Evolutionary conservation across 1,140 invertebrate genomes (phyloP), one percentile per base, ranked within the genome.

Genomic region (Drosophila dunni): DNA sequence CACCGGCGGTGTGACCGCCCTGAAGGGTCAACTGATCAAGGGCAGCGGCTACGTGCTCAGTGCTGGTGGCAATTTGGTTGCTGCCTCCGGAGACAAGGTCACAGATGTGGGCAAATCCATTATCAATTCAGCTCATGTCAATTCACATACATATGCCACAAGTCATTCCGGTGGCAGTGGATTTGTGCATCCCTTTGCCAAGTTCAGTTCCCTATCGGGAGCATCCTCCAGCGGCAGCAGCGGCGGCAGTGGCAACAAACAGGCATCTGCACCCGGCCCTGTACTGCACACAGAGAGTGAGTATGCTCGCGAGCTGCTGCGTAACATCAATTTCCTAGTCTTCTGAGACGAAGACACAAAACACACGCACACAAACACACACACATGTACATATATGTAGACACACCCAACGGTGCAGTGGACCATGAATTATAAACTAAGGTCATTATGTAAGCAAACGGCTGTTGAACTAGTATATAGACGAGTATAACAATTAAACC

Each of bases 1-100:
- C 50, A 96, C 96, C 46, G 97, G 97, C 13, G 96, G 96, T 29
- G 95, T 97, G 2, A 95, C 97, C 3, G 96, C 97, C 6, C 93
- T 97, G 15, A 97, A 97, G 84, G 97, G 97, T 3, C 96, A 97
- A 88, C 91, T 97, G 4, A 95, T 97, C 73, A 97, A 97, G 92
- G 96, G 96, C 15, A 95, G 96, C 58, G 96, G 96, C 15, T 95
- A 96, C 46, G 90, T 97, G 7, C 93, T 97, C 5, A 94, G 95
- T 1, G 95, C 95, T 0, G 94, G 96, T 71, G 96, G 96, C 13
- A 96, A 95, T 90, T 92, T 92, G 48, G 89, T 92, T 34, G 90
- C 91, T 6, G 90, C 91, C 13, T 79, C 78, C 38, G 96, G 96
- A 9, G 96, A 97, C 56, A 95, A 94, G 15, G 95, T 97, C 58